Conservation (phyloP, 1,140 invertebrate species). For the Drosophila subobscura region DNA sequence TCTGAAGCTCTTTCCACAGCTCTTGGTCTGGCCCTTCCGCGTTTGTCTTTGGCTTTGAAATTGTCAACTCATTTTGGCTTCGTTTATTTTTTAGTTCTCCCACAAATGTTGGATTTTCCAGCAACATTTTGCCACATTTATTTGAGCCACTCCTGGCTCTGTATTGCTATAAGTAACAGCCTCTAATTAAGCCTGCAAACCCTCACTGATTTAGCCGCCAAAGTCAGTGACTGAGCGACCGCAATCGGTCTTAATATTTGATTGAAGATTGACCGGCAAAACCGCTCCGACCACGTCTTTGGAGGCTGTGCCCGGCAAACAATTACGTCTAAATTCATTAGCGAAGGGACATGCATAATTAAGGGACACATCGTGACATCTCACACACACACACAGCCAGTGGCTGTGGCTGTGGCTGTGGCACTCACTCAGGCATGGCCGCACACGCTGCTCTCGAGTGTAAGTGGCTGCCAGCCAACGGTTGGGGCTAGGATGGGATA, state of each 20-base stretch:
- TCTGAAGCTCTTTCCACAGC: background rate
- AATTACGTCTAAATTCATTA: constrained; percentile 65
- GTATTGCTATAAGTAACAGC: constrained; percentile 14
- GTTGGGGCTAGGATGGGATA: constrained; percentile 8
- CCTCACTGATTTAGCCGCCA: constrained; percentile 24
- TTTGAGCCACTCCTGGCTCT: background rate
- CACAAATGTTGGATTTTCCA: constrained; percentile 10
- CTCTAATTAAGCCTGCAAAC: constrained; percentile 33
- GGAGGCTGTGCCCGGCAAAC: constrained; percentile 45
- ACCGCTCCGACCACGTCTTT: constrained; percentile 33
- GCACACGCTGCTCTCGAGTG: background rate
- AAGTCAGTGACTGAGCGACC: constrained; percentile 52
- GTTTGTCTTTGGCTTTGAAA: constrained; percentile 66
- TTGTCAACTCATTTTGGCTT: constrained; percentile 68
- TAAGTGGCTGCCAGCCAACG: background rate
- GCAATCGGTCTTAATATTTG: constrained; percentile 40
- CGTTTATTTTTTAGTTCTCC: constrained; percentile 24
- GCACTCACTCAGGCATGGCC: constrained; percentile 3
- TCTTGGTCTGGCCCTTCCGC: constrained; percentile 22
- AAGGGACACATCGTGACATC: constrained; percentile 37
- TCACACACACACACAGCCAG: constrained; percentile 3
- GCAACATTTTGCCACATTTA: background rate
- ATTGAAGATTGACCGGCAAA: constrained; percentile 66
- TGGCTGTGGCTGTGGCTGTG: background rate
- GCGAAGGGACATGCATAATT: constrained; percentile 56